phyloP scores from a whole-genome alignment of 2,113 vertebrate genomes.

The Bucco capensis region DNA sequence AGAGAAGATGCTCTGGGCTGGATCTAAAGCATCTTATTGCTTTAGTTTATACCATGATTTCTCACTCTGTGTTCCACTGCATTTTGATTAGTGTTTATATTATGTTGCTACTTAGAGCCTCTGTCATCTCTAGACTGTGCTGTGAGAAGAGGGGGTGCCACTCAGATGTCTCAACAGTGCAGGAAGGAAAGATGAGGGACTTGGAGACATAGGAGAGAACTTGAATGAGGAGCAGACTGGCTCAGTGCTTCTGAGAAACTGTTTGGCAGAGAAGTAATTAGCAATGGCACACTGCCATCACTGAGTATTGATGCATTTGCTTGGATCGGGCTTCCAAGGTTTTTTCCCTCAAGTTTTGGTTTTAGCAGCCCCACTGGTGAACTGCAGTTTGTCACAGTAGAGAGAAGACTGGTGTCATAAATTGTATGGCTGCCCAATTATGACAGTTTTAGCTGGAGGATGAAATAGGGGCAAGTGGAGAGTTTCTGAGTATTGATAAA shows the following conservation, averaged over 20 bases:
- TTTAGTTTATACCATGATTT: not conserved
- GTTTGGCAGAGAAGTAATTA: not conserved
- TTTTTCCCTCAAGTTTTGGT: not conserved
- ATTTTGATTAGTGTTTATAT: not conserved
- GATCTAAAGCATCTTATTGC: not conserved
- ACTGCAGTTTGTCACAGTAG: not conserved
- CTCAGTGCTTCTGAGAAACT: constrained; percentile 9
- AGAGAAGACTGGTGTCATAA: not conserved
- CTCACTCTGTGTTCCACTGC: not conserved
- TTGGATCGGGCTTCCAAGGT: not conserved
- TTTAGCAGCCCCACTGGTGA: not conserved
- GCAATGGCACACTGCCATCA: not conserved
- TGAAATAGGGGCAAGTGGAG: not conserved
- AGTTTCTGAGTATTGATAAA: not conserved
- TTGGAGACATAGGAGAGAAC: not conserved
- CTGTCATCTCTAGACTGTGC: not conserved
- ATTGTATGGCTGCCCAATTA: not conserved
- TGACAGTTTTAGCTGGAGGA: not conserved
- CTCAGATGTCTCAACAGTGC: not conserved
- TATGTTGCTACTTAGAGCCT: not conserved
- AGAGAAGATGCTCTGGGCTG: not conserved
- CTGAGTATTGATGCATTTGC: not conserved
- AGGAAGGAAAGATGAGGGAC: not conserved
- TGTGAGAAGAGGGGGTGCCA: not conserved
- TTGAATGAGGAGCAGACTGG: not conserved